Conservation (phyloP, 2,888 invertebrate genomes). For the Stenchaetothrips biformis region DNA sequence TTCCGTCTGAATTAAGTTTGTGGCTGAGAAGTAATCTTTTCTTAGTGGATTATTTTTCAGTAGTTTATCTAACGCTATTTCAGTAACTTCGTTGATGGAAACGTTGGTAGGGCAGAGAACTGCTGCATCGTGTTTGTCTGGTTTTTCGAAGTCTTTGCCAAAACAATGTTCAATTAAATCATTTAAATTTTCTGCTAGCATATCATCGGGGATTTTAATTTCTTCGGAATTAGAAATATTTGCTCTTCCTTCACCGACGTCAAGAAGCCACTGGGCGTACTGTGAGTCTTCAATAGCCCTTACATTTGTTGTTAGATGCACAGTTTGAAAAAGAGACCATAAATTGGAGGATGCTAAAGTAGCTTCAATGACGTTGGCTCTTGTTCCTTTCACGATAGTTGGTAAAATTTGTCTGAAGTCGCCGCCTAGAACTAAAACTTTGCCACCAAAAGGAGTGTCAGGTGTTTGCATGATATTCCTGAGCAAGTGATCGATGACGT, state of each 20-base stretch:
- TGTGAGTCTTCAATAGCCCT: neutral
- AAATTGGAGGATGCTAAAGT: neutral
- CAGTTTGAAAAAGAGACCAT: neutral
- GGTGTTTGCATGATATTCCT: constrained; percentile 37
- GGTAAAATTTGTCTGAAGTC: constrained; percentile 32
- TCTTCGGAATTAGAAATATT: too few species aligned
- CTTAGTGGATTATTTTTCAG: too few species aligned
- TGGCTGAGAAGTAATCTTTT: too few species aligned
- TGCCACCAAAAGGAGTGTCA: constrained; percentile 37
- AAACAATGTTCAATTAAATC: too few species aligned
- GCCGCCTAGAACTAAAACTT: constrained; percentile 35
- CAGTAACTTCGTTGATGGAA: too few species aligned
- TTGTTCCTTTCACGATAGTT: constrained; percentile 10
- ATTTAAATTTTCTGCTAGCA: too few species aligned
- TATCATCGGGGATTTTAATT: too few species aligned
- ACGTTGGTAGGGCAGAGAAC: too few species aligned
- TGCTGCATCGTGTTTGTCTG: too few species aligned
- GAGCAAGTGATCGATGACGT: constrained; percentile 36
- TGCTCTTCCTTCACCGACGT: neutral
- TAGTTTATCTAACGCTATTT: too few species aligned
- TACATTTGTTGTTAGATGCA: neutral
- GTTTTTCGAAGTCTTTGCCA: too few species aligned
- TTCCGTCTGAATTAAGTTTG: too few species aligned
- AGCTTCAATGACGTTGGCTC: neutral
- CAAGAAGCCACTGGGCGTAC: neutral